A percentile compares a stretch with the other conserved stretches of the same genome.
phyloP scores from a whole-genome alignment of 2,113 vertebrate genomes.

The Pagrus major region DNA sequence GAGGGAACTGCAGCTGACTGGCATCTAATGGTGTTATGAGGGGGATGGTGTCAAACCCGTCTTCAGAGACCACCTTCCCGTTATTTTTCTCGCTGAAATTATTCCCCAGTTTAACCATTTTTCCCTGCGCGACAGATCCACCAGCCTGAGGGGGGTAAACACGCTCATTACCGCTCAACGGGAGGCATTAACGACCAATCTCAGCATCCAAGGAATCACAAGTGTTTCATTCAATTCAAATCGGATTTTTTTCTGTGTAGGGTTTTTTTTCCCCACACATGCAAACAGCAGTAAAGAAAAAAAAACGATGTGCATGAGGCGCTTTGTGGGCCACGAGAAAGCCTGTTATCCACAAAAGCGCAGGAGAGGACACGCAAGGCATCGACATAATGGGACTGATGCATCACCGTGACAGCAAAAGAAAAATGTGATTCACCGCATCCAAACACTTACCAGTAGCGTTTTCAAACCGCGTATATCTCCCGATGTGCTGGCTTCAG shows the following conservation, averaged over 20 bases:
- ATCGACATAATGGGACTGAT: conserved; percentile 26
- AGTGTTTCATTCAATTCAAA: not conserved
- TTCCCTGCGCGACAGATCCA: conserved; percentile 50
- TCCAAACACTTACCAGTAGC: conserved; percentile 58
- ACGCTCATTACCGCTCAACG: not conserved
- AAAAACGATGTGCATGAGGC: conserved; percentile 3
- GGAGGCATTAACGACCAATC: not conserved
- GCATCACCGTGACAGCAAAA: conserved; percentile 8
- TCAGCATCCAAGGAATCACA: not conserved
- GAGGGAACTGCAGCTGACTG: conserved; percentile 94
- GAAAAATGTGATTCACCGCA: not conserved
- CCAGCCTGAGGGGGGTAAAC: conserved; percentile 34
- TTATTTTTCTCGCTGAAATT: conserved; percentile 93
- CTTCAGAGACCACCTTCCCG: conserved; percentile 89
- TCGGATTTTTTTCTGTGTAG: not conserved
- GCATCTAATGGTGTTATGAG: conserved; percentile 95
- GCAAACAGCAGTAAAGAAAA: conserved; percentile 3
- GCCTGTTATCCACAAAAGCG: conserved; percentile 52
- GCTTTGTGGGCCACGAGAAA: conserved; percentile 51
- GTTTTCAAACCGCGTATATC: not conserved
- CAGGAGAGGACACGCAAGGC: conserved; percentile 40
- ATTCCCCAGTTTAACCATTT: conserved; percentile 97
- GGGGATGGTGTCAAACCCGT: conserved; percentile 97
- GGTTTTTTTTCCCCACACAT: not conserved
- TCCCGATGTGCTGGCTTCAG: conserved; percentile 19